Base-by-base conservation (phyloP, 2,888 invertebrate species). In the Epinotia demarniana region DNA sequence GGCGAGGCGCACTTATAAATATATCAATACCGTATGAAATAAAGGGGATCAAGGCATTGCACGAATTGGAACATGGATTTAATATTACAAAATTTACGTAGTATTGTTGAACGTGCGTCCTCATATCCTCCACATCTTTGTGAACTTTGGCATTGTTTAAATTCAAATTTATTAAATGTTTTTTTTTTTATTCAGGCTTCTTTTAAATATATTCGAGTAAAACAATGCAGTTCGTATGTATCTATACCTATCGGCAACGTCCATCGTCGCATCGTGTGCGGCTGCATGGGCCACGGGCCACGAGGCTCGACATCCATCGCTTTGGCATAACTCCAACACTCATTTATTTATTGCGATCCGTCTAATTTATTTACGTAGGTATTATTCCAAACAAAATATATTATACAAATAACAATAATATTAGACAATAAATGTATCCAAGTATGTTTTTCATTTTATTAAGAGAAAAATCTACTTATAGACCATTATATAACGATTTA, bases 301-400 rank as follows among this genome's bases (percentile, higher is more conserved):
- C 49, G 64, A n/a, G 43, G 58, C 57, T 69, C 75, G 72, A 55
- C 61, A 68, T 53, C 49, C 79, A 79, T 33, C 77, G 76, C 78
- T 75, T 84, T 90, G 89, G 90, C 89, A 77, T 73, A 74, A 53
- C 74, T 86, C 90, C 90, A 90, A 82, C 78, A 72, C 77, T 84
- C 86, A 86, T 88, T 86, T 87, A 89, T 89, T 87, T 88, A 88
- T 87, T 83, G 80, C 84, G 82, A 80, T 85, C 83, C 83, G 83
- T 82, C 84, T 87, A 89, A 89, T 89, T 89, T 89, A 89, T 89
- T 87, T 87, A 86, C 86, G 84, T 78, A 83, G 77, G 85, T 86
- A 83, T 81, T 81, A 71, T 75, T 71, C 60, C 81, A 79, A 80
- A 79, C 78, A 80, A 78, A 78, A 49, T 78, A 80, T 79, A 81